phyloP scores from a whole-genome alignment of 2,113 vertebrate genomes.

The Chaetorhynchus papuensis region DNA sequence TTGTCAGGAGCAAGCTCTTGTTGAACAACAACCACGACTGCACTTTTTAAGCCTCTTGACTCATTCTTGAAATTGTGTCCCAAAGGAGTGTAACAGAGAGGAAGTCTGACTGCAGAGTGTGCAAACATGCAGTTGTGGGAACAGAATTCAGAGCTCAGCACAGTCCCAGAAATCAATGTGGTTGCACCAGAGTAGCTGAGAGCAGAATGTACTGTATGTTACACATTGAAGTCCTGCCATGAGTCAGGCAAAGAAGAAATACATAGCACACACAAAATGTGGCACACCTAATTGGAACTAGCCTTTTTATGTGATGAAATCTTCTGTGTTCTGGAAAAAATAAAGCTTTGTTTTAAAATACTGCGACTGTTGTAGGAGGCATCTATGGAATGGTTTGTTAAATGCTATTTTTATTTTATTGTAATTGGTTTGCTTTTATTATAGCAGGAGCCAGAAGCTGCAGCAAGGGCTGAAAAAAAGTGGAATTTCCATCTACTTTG shows the following conservation, averaged over 20 bases:
- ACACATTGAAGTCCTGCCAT: background rate
- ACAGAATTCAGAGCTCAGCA: background rate
- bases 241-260: background rate
- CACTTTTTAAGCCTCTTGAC: background rate
- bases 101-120: background rate
- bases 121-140: background rate
- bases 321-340: background rate
- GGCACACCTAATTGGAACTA: background rate
- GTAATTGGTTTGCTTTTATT: background rate
- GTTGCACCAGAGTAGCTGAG: background rate
- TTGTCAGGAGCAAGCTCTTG: background rate
- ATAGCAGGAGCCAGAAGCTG: background rate
- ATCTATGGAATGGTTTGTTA: background rate
- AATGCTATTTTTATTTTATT: background rate
- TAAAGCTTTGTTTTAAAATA: background rate
- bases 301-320: background rate
- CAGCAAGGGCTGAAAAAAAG: background rate
- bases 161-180: background rate
- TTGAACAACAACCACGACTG: background rate
- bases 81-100: background rate
- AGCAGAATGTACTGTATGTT: background rate
- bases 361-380: background rate
- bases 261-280: background rate
- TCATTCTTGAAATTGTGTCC: constrained; percentile 18
- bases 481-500: background rate